Conservation (phyloP, 1,140 invertebrate species). For the Drosophila mojavensis region DNA sequence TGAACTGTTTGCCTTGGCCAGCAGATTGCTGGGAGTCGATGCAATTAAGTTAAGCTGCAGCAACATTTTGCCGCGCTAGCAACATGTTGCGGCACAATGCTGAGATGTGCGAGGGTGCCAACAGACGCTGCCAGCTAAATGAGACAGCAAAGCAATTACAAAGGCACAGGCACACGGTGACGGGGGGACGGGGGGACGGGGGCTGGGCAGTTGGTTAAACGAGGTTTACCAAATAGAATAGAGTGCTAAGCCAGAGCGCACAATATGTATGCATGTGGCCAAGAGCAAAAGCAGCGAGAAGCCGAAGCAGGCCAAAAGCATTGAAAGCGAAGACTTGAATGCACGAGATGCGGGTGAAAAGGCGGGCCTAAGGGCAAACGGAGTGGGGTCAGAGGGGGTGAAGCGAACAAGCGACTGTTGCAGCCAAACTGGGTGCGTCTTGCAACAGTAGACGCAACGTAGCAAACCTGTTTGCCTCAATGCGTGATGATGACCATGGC, state of each 20-base stretch:
- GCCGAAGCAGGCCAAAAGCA: constrained; percentile 61
- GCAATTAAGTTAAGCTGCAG: background rate
- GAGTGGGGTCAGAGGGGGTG: background rate
- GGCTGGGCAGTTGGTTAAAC: background rate
- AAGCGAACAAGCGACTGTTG: constrained; percentile 6
- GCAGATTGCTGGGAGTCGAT: constrained; percentile 13
- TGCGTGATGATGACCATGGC: constrained; percentile 38
- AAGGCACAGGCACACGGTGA: background rate
- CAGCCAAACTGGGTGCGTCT: constrained; percentile 64
- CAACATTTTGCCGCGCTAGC: constrained; percentile 1
- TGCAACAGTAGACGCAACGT: constrained; percentile 67
- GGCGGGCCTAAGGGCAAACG: background rate
- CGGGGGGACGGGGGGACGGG: constrained; percentile 1
- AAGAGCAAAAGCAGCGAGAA: constrained; percentile 42
- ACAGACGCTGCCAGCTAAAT: constrained; percentile 39
- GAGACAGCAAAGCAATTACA: constrained; percentile 60
- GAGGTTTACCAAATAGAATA: constrained; percentile 21
- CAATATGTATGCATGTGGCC: constrained; percentile 43
- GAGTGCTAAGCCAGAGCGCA: constrained; percentile 42
- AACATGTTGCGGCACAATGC: constrained; percentile 28
- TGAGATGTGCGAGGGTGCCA: constrained; percentile 8
- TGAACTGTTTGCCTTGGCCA: constrained; percentile 8
- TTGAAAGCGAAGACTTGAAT: constrained; percentile 72
- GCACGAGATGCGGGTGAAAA: constrained; percentile 12
- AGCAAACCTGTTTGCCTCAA: constrained; percentile 51